These are phyloP conservation scores for Carcinoscorpius rotundicauda DNA, from an alignment of 1,140 invertebrate genomes.

Conservation along the genomic window DNA sequence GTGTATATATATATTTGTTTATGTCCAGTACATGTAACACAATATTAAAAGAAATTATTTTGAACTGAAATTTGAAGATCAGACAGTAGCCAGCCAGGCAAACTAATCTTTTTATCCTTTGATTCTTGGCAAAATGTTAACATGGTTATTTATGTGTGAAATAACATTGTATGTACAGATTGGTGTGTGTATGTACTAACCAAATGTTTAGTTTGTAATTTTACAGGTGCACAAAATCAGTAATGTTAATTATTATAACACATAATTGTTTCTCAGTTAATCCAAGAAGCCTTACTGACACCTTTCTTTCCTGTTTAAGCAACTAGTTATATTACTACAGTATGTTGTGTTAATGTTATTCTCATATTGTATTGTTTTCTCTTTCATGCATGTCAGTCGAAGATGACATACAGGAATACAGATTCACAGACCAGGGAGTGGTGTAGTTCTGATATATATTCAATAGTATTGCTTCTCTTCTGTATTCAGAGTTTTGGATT, in stretches of 20 bases:
- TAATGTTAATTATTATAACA: not conserved
- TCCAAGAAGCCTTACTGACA: not conserved
- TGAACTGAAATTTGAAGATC: no score
- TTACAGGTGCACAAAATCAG: not conserved
- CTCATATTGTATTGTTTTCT: slow-evolving; percentile 3
- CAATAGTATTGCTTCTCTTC: no score
- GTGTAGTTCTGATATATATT: slow-evolving; percentile 5
- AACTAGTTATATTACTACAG: not conserved
- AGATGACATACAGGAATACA: slow-evolving; percentile 21
- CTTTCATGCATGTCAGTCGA: slow-evolving; percentile 21
- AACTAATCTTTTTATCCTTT: no score
- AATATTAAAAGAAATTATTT: no score
- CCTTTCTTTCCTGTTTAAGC: not conserved
- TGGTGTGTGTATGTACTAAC: no score
- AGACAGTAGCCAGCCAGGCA: no score
- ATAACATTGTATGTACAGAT: no score
- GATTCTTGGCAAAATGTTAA: no score
- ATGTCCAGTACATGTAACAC: no score
- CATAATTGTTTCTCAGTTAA: not conserved
- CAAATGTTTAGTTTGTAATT: not conserved
- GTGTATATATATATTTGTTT: no score
- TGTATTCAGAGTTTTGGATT: no score
- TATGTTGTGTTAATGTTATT: slow-evolving; percentile 5
- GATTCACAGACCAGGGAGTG: slow-evolving; percentile 19
- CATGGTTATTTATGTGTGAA: no score